Evolutionary conservation across 2,797 vertebrate genomes (phyloP).

Genomic region (Borostomias antarcticus): DNA sequence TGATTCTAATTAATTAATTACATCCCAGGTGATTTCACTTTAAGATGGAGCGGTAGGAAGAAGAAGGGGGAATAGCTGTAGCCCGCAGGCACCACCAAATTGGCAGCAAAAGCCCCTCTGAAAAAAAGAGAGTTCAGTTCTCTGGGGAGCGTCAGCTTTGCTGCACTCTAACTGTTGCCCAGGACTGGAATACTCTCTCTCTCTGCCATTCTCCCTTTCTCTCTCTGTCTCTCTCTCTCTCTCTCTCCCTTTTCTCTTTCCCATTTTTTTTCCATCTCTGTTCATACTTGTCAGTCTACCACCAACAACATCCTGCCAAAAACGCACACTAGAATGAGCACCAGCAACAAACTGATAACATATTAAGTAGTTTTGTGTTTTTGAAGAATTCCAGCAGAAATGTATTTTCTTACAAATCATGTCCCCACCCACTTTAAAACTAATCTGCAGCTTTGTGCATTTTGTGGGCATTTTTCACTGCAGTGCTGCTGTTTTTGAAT

Average conservation of each 20-base stretch:
- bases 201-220: background rate
- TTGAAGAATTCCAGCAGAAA: constrained; percentile 47
- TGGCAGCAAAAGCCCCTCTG: constrained; percentile 66
- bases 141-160: constrained; percentile 47
- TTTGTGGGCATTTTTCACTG: constrained; percentile 39
- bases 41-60: constrained; percentile 67
- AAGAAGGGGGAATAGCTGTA: constrained; percentile 49
- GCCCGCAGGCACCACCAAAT: constrained; percentile 71
- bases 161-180: constrained; percentile 62
- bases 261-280: constrained; percentile 1
- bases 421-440: constrained; percentile 27
- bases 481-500: constrained; percentile 44
- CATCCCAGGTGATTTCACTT: constrained; percentile 82
- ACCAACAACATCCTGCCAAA: constrained; percentile 50
- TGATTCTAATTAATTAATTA: constrained; percentile 84
- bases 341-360: constrained; percentile 67
- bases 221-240: background rate
- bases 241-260: background rate
- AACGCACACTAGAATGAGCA: constrained; percentile 57
- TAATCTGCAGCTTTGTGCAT: background rate
- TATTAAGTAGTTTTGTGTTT: constrained; percentile 60
- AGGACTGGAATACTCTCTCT: constrained; percentile 54
- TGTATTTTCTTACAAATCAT: constrained; percentile 38
- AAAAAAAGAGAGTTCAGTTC: constrained; percentile 58
- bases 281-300: constrained; percentile 48